Evolutionary conservation across 2,797 vertebrate species (phyloP).

Genomic region (Danio kyathit): DNA sequence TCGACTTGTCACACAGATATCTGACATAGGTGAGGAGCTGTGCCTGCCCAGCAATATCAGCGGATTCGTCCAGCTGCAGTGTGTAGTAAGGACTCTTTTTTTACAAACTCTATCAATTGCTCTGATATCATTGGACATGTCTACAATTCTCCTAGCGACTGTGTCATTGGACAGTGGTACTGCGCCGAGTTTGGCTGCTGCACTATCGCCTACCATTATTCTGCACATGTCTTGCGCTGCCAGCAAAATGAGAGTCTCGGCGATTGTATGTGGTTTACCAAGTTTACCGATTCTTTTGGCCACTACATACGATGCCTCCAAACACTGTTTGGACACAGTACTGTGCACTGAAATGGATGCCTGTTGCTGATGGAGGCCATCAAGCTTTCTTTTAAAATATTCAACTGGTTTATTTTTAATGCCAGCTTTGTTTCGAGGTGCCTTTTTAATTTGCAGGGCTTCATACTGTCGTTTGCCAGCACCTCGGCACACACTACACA

Average conservation of each 20-base stretch:
- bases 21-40: slow-evolving; percentile 19
- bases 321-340: slow-evolving; percentile 14
- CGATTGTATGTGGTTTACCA: slow-evolving; percentile 20
- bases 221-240: slow-evolving; percentile 4
- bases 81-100: slow-evolving; percentile 12
- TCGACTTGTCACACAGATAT: slow-evolving; percentile 2
- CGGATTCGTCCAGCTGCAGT: slow-evolving; percentile 23
- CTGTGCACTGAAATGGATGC: slow-evolving; percentile 11
- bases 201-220: slow-evolving; percentile 6
- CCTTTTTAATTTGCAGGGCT: slow-evolving; percentile 45
- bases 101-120: slow-evolving; percentile 1
- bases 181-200: background rate
- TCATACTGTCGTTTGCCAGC: slow-evolving; percentile 47
- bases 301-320: slow-evolving; percentile 19
- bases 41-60: slow-evolving; percentile 27
- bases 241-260: slow-evolving; percentile 5
- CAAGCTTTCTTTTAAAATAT: slow-evolving; percentile 18
- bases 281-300: slow-evolving; percentile 13
- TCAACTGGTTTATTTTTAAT: background rate
- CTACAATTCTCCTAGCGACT: slow-evolving; percentile 6
- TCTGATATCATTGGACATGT: background rate
- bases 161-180: slow-evolving; percentile 17
- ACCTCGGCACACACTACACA: too few species aligned
- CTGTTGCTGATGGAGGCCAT: slow-evolving; percentile 16
- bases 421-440: slow-evolving; percentile 12